These are phyloP conservation scores for Salminus brasiliensis DNA, from an alignment of 2,113 vertebrate species.

Conservation along the genomic window DNA sequence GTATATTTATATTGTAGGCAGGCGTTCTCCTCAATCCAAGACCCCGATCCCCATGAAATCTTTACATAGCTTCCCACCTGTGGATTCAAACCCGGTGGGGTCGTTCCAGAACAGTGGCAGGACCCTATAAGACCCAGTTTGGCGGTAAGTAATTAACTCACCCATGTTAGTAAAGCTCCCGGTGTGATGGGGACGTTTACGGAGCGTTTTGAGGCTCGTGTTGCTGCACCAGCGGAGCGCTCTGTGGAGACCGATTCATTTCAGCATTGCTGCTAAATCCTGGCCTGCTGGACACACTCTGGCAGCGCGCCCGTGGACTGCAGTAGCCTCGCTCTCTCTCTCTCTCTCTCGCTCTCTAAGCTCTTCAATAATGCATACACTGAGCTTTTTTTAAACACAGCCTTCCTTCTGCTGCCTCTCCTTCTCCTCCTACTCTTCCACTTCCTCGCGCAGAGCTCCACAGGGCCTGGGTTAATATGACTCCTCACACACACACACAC, in stretches of 20 bases:
- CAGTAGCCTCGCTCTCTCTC: not conserved
- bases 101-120: not conserved
- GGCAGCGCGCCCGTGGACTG: not conserved
- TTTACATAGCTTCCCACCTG: not conserved
- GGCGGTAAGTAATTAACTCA: not conserved
- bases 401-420: not conserved
- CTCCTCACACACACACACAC: not conserved
- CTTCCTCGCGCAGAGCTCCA: not conserved
- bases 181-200: slow-evolving; percentile 1
- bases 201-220: not conserved
- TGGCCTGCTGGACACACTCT: slow-evolving; percentile 27
- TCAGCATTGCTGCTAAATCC: slow-evolving; percentile 15
- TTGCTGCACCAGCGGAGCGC: not conserved
- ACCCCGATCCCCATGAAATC: too few species aligned
- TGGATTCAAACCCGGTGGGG: not conserved
- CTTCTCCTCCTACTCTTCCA: not conserved
- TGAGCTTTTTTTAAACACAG: slow-evolving; percentile 14
- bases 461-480: slow-evolving; percentile 13
- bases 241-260: slow-evolving; percentile 20
- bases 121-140: not conserved
- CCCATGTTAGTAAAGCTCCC: not conserved
- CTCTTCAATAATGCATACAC: slow-evolving; percentile 63
- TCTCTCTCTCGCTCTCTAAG: slow-evolving; percentile 13
- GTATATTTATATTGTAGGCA: too few species aligned
- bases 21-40: too few species aligned